phyloP scores from a whole-genome alignment of 2,888 invertebrate species.

The Amiota mariae region DNA sequence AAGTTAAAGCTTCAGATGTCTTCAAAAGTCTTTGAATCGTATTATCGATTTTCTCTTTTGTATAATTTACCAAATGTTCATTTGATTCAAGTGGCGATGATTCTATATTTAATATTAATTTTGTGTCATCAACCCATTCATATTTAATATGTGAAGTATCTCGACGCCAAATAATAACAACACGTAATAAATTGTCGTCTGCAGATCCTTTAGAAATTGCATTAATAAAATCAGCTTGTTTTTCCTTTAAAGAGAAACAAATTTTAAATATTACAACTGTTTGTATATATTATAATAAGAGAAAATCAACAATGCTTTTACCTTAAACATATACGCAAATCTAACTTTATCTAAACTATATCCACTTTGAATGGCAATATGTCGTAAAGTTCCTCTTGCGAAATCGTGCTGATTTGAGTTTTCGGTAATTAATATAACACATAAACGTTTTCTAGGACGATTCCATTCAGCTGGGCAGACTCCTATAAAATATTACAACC shows the following conservation, averaged over 20 bases:
- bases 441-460: constrained; percentile 81
- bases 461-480: constrained; percentile 93
- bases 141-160: constrained; percentile 90
- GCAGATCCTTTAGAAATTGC: constrained; percentile 75
- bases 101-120: constrained; percentile 59
- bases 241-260: constrained; percentile 59
- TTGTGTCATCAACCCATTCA: constrained; percentile 82
- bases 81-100: constrained; percentile 69
- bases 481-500: constrained; percentile 46
- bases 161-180: constrained; percentile 92
- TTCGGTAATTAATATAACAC: constrained; percentile 86
- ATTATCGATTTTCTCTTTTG: constrained; percentile 81
- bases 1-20: constrained; percentile 83
- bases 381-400: constrained; percentile 80
- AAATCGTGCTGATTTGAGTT: constrained; percentile 74
- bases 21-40: constrained; percentile 82
- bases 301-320: constrained; percentile 71
- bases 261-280: not conserved
- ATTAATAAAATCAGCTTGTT: constrained; percentile 86
- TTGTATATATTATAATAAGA: not conserved
- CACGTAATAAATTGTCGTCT: constrained; percentile 81
- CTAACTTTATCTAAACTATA: constrained; percentile 82
- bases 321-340: constrained; percentile 91
- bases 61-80: constrained; percentile 79
- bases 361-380: constrained; percentile 81